phyloP scores from a whole-genome alignment of 2,888 invertebrate genomes.

The Spisula solida region DNA sequence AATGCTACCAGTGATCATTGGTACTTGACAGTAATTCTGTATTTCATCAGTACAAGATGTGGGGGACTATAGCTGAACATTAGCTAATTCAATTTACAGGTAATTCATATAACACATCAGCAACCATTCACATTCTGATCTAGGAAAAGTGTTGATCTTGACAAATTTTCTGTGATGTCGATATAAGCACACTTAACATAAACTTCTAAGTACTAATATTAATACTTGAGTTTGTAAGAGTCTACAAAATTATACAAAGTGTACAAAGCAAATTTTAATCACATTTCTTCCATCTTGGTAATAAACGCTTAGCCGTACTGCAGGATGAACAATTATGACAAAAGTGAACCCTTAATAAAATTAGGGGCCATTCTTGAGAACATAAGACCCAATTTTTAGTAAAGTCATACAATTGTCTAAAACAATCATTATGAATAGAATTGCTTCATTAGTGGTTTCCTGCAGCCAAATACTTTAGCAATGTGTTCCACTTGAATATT shows the following conservation, averaged over 20 bases:
- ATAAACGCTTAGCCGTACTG: not conserved
- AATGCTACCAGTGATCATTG: not conserved
- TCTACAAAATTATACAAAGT: slow-evolving; percentile 8
- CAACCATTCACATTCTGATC: not conserved
- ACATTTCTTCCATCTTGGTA: not conserved
- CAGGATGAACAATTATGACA: not conserved
- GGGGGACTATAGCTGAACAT: not conserved
- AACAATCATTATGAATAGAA: no score
- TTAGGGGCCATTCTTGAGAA: not conserved
- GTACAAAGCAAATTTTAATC: slow-evolving; percentile 10
- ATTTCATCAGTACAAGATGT: slow-evolving; percentile 2
- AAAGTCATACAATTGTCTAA: no score
- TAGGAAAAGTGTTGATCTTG: not conserved
- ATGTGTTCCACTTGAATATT: no score
- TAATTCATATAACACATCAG: not conserved
- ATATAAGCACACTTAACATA: not conserved
- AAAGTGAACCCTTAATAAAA: not conserved
- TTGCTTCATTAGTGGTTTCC: no score
- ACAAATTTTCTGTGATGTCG: slow-evolving; percentile 1
- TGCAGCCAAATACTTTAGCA: no score
- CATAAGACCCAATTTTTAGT: not conserved
- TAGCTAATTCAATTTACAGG: not conserved
- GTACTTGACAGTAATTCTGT: not conserved
- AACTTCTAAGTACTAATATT: not conserved
- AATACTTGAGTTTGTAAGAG: not conserved